These are phyloP conservation scores for Sarcophaga bullata DNA, from an alignment of 1,140 invertebrate species.

Conservation along the genomic window DNA sequence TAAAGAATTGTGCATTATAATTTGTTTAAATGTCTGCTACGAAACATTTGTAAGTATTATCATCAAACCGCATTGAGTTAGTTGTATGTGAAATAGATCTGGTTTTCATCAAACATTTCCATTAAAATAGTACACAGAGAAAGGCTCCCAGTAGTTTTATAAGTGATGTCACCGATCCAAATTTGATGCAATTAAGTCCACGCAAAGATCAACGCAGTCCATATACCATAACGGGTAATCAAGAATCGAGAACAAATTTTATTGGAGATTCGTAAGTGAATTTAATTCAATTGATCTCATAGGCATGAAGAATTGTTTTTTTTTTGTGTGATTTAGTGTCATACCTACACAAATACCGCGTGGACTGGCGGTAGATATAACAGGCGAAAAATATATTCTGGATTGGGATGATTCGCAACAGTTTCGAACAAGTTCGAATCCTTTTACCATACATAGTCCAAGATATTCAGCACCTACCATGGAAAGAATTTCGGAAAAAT, in stretches of 20 bases:
- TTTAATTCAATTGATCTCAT: background rate
- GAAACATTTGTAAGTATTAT: background rate
- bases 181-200: constrained; percentile 39
- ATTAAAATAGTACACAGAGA: background rate
- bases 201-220: constrained; percentile 30
- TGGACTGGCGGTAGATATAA: constrained; percentile 18
- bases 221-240: constrained; percentile 27
- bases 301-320: background rate
- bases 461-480: constrained; percentile 6
- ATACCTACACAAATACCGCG: constrained; percentile 27
- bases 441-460: constrained; percentile 7
- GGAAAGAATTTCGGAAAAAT: constrained; percentile 1
- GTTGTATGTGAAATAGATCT: background rate
- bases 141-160: constrained; percentile 40
- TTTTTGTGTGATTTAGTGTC: background rate
- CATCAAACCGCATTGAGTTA: background rate
- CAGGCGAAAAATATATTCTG: constrained; percentile 39
- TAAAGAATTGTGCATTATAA: background rate
- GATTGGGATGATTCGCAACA: constrained; percentile 18
- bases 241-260: constrained; percentile 38
- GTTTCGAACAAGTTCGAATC: background rate
- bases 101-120: no score
- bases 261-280: constrained; percentile 42
- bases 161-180: constrained; percentile 24
- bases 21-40: background rate